Evolutionary conservation across 2,113 vertebrate species (phyloP).

Genomic region (Cettia cetti): DNA sequence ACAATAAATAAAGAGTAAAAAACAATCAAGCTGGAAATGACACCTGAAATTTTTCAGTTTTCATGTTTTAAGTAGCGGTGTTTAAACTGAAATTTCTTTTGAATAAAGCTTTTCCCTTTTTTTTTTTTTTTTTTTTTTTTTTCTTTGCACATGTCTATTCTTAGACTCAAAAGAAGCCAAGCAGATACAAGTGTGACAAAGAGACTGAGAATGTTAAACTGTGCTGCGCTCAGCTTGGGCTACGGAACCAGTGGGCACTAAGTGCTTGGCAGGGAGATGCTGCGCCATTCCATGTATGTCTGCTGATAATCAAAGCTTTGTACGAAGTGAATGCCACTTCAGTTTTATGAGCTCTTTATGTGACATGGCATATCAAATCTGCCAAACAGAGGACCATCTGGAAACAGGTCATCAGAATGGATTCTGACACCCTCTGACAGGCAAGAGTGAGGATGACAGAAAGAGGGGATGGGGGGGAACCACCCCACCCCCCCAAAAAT

Average conservation of each 20-base stretch:
- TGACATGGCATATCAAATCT: conserved; percentile 67
- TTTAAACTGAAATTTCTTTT: not conserved
- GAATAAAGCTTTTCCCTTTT: not conserved
- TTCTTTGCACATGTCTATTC: not conserved
- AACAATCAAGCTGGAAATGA: not conserved
- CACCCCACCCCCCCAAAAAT: fast-evolving
- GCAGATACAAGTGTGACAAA: not conserved
- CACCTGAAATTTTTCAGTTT: not conserved
- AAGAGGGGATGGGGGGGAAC: fast-evolving
- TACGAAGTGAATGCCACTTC: conserved; percentile 55
- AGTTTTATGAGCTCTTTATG: conserved; percentile 64
- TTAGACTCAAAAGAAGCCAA: not conserved
- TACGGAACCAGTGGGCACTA: not conserved
- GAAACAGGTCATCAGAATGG: conserved; percentile 45
- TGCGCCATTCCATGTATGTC: not conserved
- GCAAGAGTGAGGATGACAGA: not conserved
- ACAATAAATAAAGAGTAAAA: not conserved
- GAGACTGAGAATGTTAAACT: conserved; percentile 21
- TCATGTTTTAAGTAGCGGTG: not conserved
- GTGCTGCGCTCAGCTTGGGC: not conserved
- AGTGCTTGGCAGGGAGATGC: conserved; percentile 22
- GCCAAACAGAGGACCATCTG: conserved; percentile 63
- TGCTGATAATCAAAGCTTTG: conserved; percentile 59
- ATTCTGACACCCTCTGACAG: conserved; percentile 44
- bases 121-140: not conserved